A percentile compares a stretch with the other conserved stretches of the same genome.
These are phyloP conservation scores for Aleiodes testaceus DNA, from an alignment of 2,888 invertebrate genomes.

Conservation along the genomic window DNA sequence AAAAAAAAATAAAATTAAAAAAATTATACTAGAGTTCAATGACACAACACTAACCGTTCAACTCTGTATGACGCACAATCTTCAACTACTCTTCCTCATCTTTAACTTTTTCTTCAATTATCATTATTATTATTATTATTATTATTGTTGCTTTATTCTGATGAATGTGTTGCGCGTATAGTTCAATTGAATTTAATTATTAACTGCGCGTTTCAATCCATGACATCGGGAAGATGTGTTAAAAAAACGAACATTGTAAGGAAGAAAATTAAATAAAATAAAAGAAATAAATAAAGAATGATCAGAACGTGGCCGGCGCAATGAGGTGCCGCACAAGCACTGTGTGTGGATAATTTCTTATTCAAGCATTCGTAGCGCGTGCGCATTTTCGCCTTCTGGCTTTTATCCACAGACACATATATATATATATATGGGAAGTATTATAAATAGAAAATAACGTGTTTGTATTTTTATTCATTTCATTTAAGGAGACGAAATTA, in stretches of 20 bases:
- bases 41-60: conserved; percentile 25
- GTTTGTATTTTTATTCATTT: not conserved
- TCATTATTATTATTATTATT: conserved; percentile 22
- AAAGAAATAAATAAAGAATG: conserved; percentile 6
- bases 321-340: conserved; percentile 36
- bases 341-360: conserved; percentile 48
- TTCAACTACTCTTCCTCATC: conserved; percentile 21
- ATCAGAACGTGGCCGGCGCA: conserved; percentile 11
- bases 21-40: conserved; percentile 24
- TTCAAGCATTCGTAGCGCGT: conserved; percentile 52
- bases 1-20: too few relatives aligned
- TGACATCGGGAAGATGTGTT: conserved; percentile 18
- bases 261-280: not conserved
- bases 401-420: conserved; percentile 25
- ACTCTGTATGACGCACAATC: conserved; percentile 27
- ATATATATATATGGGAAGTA: not conserved
- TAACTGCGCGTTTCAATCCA: conserved; percentile 10
- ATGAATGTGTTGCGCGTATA: not conserved
- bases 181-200: conserved; percentile 32
- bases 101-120: conserved; percentile 12
- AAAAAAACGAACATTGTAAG: not conserved
- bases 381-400: conserved; percentile 41
- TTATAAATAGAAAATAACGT: conserved; percentile 5
- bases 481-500: too few relatives aligned
- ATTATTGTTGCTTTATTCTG: conserved; percentile 1